Evolutionary conservation across 2,888 invertebrate species (phyloP).

Genomic region (Spilarctia lutea): DNA sequence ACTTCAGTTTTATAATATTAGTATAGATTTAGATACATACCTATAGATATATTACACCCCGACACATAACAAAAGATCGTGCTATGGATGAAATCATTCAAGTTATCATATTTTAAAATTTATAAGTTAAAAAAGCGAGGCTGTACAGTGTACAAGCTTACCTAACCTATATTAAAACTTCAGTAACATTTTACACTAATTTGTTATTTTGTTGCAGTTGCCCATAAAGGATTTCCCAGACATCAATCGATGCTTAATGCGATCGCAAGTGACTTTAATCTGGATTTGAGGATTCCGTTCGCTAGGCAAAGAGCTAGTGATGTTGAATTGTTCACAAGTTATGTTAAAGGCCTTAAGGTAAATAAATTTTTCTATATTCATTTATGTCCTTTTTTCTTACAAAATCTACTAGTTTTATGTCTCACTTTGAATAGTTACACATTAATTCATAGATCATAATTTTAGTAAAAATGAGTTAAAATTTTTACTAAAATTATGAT

Average conservation of each 20-base stretch:
- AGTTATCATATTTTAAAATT: too few species aligned
- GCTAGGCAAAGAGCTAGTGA: conserved; percentile 58
- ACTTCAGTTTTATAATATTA: too few species aligned
- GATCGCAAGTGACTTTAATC: conserved; percentile 64
- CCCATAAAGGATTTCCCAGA: conserved; percentile 92
- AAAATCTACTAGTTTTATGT: background rate
- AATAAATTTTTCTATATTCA: conserved; percentile 12
- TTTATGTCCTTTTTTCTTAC: background rate
- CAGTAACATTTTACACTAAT: background rate
- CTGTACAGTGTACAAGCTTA: background rate
- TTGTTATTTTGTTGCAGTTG: conserved; percentile 80
- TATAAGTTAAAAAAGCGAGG: too few species aligned
- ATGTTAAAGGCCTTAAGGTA: conserved; percentile 81
- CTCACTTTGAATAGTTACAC: background rate
- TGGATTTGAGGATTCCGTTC: conserved; percentile 56
- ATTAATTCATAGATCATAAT: too few species aligned
- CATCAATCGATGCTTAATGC: conserved; percentile 80
- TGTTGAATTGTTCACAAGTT: conserved; percentile 64
- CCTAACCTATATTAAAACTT: background rate
- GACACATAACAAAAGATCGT: too few species aligned
- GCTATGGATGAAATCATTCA: too few species aligned
- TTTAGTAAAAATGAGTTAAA: too few species aligned
- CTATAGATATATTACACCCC: too few species aligned
- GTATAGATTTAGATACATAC: too few species aligned
- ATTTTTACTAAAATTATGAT: too few species aligned